Base-by-base conservation (phyloP, 2,888 invertebrate species). In the Ophion obscuratus region DNA sequence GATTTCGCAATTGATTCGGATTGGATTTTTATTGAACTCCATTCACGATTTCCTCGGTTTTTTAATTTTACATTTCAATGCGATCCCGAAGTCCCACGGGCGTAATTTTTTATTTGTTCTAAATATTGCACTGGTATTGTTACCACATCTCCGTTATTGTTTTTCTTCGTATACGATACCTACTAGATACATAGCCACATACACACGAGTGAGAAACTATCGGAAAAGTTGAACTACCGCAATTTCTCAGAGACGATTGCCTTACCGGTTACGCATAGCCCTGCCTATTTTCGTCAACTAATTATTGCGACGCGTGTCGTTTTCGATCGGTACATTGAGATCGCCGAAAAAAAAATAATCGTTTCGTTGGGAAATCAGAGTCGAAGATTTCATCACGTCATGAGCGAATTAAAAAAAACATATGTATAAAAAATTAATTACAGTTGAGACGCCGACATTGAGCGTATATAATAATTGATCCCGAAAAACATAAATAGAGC, bases 1-100 rank as follows among this genome's bases (percentile, higher is more conserved):
- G 57, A 81, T 81, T 81, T 81, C 68, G 62, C 83, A 83, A 86
- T 67, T 57, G 44, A 79, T 31, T 36, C n/a, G 27, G 7, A 75
- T 81, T 24, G 67, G 6, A 53, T 62, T 79, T 44, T 70, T 2
- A 70, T 70, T 68, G 2, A 80, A 75, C 9, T 59, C 31, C 10
- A 59, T 67, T 66, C n/a, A 11, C 64, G 36, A 61, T n/a, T 59
- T 70, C 75, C 27, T n/a, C 57, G 44, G 59, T 31, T 53, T 76
- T 57, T 64, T 24, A 10, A 44, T 57, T 31, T 7, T 17, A 44
- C n/a, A 27, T 31, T 59, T 20, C 11, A 53, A 17, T 53, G 14
- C 17, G 40, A 40, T 40, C 40, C 40, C 40, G 40, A 40, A 53
- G 17, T 4, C 17, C 14, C 17, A 53, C 14, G 53, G 17, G 14